phyloP scores from a whole-genome alignment of 2,888 invertebrate genomes.

The Pandemis cinnamomeana region DNA sequence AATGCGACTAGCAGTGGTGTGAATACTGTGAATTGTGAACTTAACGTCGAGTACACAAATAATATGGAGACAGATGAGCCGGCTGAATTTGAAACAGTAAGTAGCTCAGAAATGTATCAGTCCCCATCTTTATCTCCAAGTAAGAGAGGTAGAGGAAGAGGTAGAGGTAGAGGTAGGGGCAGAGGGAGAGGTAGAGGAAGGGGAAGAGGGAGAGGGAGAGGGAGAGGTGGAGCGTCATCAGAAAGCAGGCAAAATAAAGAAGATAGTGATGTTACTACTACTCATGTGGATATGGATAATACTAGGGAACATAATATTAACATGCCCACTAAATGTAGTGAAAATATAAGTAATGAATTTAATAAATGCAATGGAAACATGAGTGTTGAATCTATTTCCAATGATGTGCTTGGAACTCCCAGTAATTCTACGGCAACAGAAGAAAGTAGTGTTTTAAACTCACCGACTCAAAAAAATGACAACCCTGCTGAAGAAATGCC shows the following conservation, averaged over 20 bases:
- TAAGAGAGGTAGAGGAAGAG: constrained; percentile 7
- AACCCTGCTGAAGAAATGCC: constrained; percentile 17
- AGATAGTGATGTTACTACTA: neutral
- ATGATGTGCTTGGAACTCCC: neutral
- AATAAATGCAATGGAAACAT: neutral
- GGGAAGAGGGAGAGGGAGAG: constrained; percentile 24
- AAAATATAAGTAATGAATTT: neutral
- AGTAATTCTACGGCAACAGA: neutral
- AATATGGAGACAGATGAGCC: constrained; percentile 12
- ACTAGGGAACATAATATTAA: neutral
- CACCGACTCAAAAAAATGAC: constrained; percentile 6
- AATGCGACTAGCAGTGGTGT: neutral
- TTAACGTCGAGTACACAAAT: constrained; percentile 9
- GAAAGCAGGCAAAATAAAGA: constrained; percentile 1
- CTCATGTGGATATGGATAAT: neutral
- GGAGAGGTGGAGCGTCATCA: constrained; percentile 1
- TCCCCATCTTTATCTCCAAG: constrained; percentile 1
- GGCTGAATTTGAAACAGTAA: constrained; percentile 21
- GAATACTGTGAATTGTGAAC: constrained; percentile 8
- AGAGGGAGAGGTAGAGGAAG: constrained; percentile 14
- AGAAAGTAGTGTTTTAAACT: neutral
- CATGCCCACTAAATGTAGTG: neutral
- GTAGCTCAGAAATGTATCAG: constrained; percentile 26
- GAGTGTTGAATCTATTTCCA: neutral
- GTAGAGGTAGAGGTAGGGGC: constrained; percentile 15